Conservation (phyloP, 2,888 invertebrate genomes). For the Notocelia uddmanniana region DNA sequence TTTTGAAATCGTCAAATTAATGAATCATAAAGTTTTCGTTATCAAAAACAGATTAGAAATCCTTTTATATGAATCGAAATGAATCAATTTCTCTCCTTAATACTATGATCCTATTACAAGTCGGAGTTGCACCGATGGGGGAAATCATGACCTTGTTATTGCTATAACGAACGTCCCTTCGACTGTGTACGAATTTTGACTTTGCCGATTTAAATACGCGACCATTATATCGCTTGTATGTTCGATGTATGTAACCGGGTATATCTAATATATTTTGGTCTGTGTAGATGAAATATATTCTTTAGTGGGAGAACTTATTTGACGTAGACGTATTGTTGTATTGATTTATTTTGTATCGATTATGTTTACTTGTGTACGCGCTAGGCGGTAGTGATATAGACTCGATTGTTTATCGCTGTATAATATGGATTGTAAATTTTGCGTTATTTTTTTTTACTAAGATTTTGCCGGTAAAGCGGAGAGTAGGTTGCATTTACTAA, state of each 20-base stretch:
- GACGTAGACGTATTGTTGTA: slow-evolving; percentile 39
- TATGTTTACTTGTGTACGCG: slow-evolving; percentile 46
- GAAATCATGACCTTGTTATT: neutral
- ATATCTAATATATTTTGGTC: slow-evolving; percentile 39
- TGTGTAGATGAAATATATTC: slow-evolving; percentile 25
- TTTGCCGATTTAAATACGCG: slow-evolving; percentile 26
- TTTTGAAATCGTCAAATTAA: neutral
- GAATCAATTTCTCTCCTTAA: neutral
- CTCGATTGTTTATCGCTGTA: slow-evolving; percentile 57
- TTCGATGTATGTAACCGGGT: slow-evolving; percentile 49
- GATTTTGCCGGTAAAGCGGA: slow-evolving; percentile 64
- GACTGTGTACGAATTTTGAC: slow-evolving; percentile 42
- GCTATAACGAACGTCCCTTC: slow-evolving; percentile 48
- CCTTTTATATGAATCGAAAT: too few relatives aligned
- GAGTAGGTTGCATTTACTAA: slow-evolving; percentile 85
- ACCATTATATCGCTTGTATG: slow-evolving; percentile 52
- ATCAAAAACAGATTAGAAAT: too few relatives aligned
- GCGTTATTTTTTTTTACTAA: slow-evolving; percentile 62
- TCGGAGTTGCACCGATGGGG: neutral
- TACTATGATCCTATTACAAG: neutral
- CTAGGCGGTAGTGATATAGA: slow-evolving; percentile 46
- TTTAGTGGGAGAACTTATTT: slow-evolving; percentile 27
- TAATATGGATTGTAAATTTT: slow-evolving; percentile 78
- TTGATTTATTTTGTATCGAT: slow-evolving; percentile 43
- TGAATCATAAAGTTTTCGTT: too few relatives aligned